Percentiles rank a stretch among this genome's conserved stretches.
phyloP scores from a whole-genome alignment of 2,113 vertebrate species.

The Oreochromis niloticus region DNA sequence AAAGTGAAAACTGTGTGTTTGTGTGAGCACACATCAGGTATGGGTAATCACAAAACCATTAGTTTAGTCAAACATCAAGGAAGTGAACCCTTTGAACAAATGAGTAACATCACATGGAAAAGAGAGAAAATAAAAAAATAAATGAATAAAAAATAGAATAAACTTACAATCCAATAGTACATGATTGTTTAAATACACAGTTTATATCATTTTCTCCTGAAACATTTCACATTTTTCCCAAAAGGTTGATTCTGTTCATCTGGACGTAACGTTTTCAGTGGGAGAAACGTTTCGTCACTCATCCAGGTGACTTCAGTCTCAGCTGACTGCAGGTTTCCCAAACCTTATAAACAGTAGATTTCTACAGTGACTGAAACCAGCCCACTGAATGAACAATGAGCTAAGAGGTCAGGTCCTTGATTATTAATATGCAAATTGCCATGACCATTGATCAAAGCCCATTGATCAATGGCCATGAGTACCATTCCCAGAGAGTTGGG shows the following conservation, averaged over 20 bases:
- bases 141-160: background rate
- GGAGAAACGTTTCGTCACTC: fast-evolving
- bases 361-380: background rate
- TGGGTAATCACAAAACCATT: background rate
- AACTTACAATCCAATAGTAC: background rate
- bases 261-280: fast-evolving
- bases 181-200: background rate
- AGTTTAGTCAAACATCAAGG: background rate
- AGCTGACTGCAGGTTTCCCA: background rate
- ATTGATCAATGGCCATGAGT: fast-evolving
- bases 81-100: background rate
- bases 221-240: background rate
- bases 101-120: background rate
- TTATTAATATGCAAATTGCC: background rate
- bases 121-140: background rate
- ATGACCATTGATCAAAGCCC: background rate
- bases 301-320: background rate
- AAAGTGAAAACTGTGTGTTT: background rate
- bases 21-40: background rate
- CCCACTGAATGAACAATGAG: background rate
- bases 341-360: background rate
- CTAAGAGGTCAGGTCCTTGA: background rate
- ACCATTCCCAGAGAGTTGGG: background rate
- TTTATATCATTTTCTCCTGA: background rate
- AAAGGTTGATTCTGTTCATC: background rate